A percentile compares a stretch with the other conserved stretches of the same genome.
Evolutionary conservation across 2,888 invertebrate species (phyloP).

Genomic region (Matsumyia berberina): DNA sequence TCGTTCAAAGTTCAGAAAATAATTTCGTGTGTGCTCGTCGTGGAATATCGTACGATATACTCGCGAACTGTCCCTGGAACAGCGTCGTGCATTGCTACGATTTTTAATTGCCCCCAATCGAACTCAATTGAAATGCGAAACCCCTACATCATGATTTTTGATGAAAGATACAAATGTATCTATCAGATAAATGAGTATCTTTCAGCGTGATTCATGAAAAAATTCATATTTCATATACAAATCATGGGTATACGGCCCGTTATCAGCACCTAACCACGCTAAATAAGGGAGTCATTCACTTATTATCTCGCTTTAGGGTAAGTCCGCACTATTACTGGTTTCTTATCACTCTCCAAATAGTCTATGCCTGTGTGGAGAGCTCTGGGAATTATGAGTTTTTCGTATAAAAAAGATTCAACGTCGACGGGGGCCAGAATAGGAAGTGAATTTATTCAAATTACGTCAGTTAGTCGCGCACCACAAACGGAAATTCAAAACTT

Average conservation of each 20-base stretch:
- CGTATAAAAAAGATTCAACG: neutral
- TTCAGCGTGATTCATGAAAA: constrained; percentile 47
- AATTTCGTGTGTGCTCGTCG: constrained; percentile 22
- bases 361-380: neutral
- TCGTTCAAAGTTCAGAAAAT: constrained; percentile 53
- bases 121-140: constrained; percentile 79
- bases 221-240: constrained; percentile 20
- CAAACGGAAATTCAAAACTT: constrained; percentile 69
- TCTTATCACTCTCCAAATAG: constrained; percentile 44
- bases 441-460: constrained; percentile 71
- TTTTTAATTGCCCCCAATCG: constrained; percentile 81
- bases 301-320: constrained; percentile 65
- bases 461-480: constrained; percentile 53
- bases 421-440: neutral
- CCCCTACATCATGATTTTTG: constrained; percentile 45
- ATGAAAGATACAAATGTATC: constrained; percentile 60
- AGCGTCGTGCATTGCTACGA: too few species aligned
- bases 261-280: constrained; percentile 57
- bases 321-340: constrained; percentile 42
- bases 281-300: constrained; percentile 61
- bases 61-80: neutral
- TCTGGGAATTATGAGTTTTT: constrained; percentile 7
- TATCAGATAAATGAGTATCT: constrained; percentile 45
- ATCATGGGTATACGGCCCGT: constrained; percentile 39
- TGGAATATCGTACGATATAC: constrained; percentile 17